Evolutionary conservation across 2,888 invertebrate species (phyloP).

Genomic region (Tubiluchus corallicola): DNA sequence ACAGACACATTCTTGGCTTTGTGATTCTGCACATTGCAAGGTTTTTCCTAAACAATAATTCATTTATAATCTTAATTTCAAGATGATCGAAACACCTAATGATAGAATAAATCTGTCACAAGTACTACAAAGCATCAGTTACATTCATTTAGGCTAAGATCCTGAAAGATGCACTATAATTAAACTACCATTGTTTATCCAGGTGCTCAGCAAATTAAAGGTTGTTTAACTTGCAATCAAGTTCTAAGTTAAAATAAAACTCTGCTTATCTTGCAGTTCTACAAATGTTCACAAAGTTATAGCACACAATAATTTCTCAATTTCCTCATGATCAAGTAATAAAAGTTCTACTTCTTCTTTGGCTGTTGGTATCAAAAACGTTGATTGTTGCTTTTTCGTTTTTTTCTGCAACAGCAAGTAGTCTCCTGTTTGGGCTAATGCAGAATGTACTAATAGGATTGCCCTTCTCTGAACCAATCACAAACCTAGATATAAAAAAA

Average conservation of each 20-base stretch:
- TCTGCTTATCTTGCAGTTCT: too few relatives aligned
- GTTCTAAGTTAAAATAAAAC: too few relatives aligned
- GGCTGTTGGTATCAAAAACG: slow-evolving; percentile 31
- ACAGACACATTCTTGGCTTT: neutral
- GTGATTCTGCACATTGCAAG: neutral
- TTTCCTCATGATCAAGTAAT: slow-evolving; percentile 24
- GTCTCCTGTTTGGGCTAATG: slow-evolving; percentile 18
- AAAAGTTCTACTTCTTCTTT: slow-evolving; percentile 29
- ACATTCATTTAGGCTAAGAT: too few relatives aligned
- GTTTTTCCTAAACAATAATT: neutral
- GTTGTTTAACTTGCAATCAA: too few relatives aligned
- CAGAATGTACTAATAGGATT: neutral
- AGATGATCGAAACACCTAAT: neutral
- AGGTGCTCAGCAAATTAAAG: too few relatives aligned
- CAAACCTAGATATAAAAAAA: too few relatives aligned
- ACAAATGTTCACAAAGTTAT: too few relatives aligned
- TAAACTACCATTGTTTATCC: too few relatives aligned
- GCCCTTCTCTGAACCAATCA: neutral
- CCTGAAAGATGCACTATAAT: too few relatives aligned
- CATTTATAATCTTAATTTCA: neutral
- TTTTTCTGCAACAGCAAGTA: slow-evolving; percentile 30
- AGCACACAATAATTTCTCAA: neutral
- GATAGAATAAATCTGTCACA: neutral
- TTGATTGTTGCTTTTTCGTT: slow-evolving; percentile 29
- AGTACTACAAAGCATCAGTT: too few relatives aligned